Base-by-base conservation (phyloP, 2,113 vertebrate genomes). In the Xenopus borealis region DNA sequence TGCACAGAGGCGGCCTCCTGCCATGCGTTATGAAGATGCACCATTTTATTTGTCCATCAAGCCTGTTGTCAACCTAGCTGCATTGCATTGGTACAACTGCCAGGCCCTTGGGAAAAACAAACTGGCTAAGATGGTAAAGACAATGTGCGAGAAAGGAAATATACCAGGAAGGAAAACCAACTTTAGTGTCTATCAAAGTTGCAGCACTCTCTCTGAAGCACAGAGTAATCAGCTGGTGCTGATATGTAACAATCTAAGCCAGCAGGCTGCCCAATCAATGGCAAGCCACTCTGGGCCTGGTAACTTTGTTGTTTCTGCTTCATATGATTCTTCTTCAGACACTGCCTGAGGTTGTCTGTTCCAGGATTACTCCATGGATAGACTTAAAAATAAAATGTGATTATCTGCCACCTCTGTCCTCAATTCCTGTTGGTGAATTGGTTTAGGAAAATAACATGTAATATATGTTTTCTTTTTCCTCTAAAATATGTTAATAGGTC, bases 81-180 rank as follows among this genome's bases (percentile, higher is more conserved):
- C 93, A 0, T 90, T 94, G 27, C 92, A 94, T 45, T 94, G 93
- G 92, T 94, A 94, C 85, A 94, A 94, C 12, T 93, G 93, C 80
- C 92, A 94, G 73, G 92, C 93, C 44, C 89, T 94, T 4, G 93
- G 93, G 71, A 94, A 94, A 83, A 94, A 94, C 80, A 94, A 94
- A 80, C 85, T 94, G 70, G 92, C 93, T 79, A 94, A 94, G 86
- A 94, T 94, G 92, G 93, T 94, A 78, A 94, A 94, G 86, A 94
- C 92, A 0, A 94, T 94, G 93, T 94, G 93, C 0, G 93, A 94
- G 85, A 94, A 94, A 79, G 93, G 92, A 80, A 94, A 94, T 84
- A 94, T 94, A 72, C 93, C 92, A 0, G 93, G 93, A 52, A 80
- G 93, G 72, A 93, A 93, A 69, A 94, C 93, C 75, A 94, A 94